Evolutionary conservation across 1,140 invertebrate genomes (phyloP).

Genomic region (Bombus terrestris): DNA sequence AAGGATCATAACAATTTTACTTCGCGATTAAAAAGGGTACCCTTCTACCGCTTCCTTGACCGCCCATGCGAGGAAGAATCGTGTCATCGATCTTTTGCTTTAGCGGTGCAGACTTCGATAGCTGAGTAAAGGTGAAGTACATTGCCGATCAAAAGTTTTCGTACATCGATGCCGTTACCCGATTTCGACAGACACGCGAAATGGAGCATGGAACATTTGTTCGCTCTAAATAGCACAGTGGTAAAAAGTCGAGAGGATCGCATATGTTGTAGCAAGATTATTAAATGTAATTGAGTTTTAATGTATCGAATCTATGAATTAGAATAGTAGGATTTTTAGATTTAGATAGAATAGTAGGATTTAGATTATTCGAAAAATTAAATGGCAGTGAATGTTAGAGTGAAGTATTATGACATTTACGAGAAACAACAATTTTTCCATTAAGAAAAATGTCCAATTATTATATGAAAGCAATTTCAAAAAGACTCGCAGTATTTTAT

Average conservation of each 20-base stretch:
- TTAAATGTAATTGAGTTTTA: not conserved
- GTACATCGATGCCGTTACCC: not conserved
- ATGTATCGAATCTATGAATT: too few species aligned
- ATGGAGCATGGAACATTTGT: slow-evolving; percentile 27
- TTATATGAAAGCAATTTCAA: too few species aligned
- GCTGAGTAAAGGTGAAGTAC: slow-evolving; percentile 31
- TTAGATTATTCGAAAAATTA: too few species aligned
- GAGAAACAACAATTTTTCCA: too few species aligned
- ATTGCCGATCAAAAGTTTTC: slow-evolving; percentile 23
- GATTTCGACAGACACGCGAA: not conserved
- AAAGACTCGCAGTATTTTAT: too few species aligned
- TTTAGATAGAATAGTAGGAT: too few species aligned
- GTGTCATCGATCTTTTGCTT: slow-evolving; percentile 41
- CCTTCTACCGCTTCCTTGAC: slow-evolving; percentile 22
- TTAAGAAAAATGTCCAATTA: too few species aligned
- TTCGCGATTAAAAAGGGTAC: slow-evolving; percentile 53
- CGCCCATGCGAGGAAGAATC: slow-evolving; percentile 30
- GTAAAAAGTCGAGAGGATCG: not conserved
- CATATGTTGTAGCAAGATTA: not conserved
- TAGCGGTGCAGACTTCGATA: slow-evolving; percentile 13
- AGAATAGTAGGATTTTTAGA: too few species aligned
- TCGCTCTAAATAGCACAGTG: not conserved
- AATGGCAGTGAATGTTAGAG: too few species aligned
- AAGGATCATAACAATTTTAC: slow-evolving; percentile 63
- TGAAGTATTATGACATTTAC: too few species aligned